Percentiles rank a stretch among this genome's conserved stretches.
These are phyloP conservation scores for Drosophila kurseongensis DNA, from an alignment of 1,140 invertebrate genomes.

Conservation along the genomic window DNA sequence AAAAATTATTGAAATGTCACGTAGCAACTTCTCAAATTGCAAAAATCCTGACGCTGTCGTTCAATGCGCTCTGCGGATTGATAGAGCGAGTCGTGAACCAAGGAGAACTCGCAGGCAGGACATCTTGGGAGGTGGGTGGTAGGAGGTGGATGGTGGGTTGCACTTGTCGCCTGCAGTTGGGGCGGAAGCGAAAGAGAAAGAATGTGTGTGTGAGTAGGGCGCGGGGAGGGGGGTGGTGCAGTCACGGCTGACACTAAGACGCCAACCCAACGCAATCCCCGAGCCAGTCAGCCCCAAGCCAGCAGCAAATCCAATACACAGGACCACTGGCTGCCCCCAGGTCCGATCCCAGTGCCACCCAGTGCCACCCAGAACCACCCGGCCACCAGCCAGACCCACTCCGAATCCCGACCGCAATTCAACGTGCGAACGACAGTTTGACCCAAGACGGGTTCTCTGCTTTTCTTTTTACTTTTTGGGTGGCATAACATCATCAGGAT, in stretches of 20 bases:
- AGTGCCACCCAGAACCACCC: not conserved
- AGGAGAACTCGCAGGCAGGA: slow-evolving; percentile 32
- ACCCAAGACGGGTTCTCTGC: slow-evolving; percentile 51
- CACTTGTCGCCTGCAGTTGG: slow-evolving; percentile 71
- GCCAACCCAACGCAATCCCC: slow-evolving; percentile 52
- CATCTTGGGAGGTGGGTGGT: slow-evolving; percentile 22
- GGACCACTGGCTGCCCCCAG: slow-evolving; percentile 18
- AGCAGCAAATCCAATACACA: slow-evolving; percentile 78
- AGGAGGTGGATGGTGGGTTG: slow-evolving; percentile 37
- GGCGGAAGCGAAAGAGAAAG: slow-evolving; percentile 23
- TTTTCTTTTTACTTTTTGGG: slow-evolving; percentile 58
- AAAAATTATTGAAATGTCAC: slow-evolving; percentile 85
- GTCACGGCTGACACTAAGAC: slow-evolving; percentile 79
- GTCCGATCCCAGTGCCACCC: slow-evolving; percentile 6
- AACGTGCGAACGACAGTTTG: slow-evolving; percentile 82
- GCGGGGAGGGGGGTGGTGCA: slow-evolving; percentile 12
- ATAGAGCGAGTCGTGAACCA: slow-evolving; percentile 69
- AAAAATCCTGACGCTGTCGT: slow-evolving; percentile 84
- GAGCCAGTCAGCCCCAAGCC: slow-evolving; percentile 46
- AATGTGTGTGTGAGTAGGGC: slow-evolving; percentile 5
- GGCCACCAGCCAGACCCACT: not conserved
- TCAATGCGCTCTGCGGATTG: slow-evolving; percentile 84
- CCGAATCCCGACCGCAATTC: slow-evolving; percentile 65
- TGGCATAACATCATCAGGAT: slow-evolving; percentile 49
- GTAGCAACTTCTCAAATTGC: slow-evolving; percentile 85